Conservation (phyloP, 92 coral and sea anemone genomes). For the Palythoa grandis region DNA sequence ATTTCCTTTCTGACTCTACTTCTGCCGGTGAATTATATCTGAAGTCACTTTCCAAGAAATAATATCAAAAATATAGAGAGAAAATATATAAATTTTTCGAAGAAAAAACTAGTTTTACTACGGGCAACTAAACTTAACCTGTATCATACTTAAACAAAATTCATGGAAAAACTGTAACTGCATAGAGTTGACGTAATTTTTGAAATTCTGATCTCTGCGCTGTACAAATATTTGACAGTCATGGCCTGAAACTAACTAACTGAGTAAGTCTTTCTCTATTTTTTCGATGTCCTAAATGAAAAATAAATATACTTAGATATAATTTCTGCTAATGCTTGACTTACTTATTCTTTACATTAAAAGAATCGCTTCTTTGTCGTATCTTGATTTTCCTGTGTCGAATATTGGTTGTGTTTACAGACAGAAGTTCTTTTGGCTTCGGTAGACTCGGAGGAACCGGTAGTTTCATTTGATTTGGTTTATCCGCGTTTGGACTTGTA, state of each 20-base stretch:
- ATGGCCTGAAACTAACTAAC: background rate
- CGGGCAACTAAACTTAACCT: background rate
- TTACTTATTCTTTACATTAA: conserved; percentile 23
- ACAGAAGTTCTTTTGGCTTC: conserved; percentile 25
- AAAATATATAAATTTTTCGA: too few species aligned
- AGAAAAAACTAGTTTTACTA: background rate
- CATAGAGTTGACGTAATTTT: background rate
- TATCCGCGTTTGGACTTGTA: background rate
- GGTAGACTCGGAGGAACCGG: conserved; percentile 37
- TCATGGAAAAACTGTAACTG: background rate
- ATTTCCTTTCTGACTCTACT: too few species aligned
- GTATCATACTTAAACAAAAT: background rate
- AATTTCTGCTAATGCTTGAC: conserved; percentile 27
- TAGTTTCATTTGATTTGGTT: conserved; percentile 17
- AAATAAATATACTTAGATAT: background rate
- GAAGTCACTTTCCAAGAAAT: too few species aligned
- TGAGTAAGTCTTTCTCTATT: background rate
- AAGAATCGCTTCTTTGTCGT: conserved; percentile 22
- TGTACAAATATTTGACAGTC: background rate
- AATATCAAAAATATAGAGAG: too few species aligned
- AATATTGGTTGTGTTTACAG: conserved; percentile 18
- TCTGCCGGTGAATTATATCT: too few species aligned
- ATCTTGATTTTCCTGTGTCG: conserved; percentile 34
- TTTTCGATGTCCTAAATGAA: background rate
- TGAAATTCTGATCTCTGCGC: background rate